phyloP scores from a whole-genome alignment of 92 coral and sea anemone genomes.

The Palythoa grandiflora region DNA sequence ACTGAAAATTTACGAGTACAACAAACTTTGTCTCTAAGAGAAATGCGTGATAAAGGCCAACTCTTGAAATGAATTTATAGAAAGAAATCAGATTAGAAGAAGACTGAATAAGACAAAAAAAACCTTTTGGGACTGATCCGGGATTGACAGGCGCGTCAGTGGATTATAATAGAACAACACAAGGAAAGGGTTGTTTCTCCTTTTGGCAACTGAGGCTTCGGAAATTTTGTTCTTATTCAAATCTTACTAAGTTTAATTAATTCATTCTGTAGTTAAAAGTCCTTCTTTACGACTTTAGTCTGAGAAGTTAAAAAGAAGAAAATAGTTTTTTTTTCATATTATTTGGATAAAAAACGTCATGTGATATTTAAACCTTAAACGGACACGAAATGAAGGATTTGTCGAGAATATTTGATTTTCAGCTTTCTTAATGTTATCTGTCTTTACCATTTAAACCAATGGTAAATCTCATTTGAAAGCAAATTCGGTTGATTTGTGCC shows the following conservation, averaged over 20 bases:
- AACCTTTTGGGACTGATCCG: conserved; percentile 24
- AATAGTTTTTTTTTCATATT: background rate
- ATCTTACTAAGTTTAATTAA: background rate
- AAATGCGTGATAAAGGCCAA: conserved; percentile 19
- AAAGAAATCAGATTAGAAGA: conserved; percentile 30
- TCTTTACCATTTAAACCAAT: background rate
- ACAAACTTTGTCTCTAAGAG: background rate
- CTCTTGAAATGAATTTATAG: background rate
- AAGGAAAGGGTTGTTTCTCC: background rate
- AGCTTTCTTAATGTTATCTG: conserved; percentile 9
- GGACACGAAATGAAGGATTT: background rate
- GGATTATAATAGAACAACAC: conserved; percentile 20
- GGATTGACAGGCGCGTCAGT: conserved; percentile 32
- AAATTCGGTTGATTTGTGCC: too few relatives aligned
- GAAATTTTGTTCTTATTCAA: background rate
- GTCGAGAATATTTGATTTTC: background rate
- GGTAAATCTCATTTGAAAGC: too few relatives aligned
- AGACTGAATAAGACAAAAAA: conserved; percentile 27
- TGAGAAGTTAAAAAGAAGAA: too few relatives aligned
- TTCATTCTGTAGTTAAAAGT: background rate
- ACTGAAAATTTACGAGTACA: background rate
- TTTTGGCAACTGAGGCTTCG: background rate
- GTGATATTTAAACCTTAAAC: background rate
- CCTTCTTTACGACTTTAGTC: too few relatives aligned
- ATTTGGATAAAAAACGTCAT: conserved; percentile 9